Base-by-base conservation (phyloP, 2,113 vertebrate species). In the Pipa parva region DNA sequence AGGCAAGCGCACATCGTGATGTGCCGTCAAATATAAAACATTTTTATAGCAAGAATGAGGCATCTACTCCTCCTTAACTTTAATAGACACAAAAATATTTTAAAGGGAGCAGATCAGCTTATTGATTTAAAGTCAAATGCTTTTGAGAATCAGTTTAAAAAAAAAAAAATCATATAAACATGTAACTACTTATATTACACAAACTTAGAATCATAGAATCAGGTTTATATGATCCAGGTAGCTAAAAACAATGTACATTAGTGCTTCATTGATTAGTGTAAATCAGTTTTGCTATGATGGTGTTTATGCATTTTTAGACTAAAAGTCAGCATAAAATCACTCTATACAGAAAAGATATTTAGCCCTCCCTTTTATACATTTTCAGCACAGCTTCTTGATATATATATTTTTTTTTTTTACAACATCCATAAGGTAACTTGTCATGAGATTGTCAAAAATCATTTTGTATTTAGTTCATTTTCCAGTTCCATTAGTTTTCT, bases 401-500 rank as follows among this genome's bases (percentile, higher is more conserved):
- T 63, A 46, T 60, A 61, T 78, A 59, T 17, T 42, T 24, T n/a
- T 48, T 4, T 22, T 13, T 51, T 63, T 31, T 4, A 20, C 3
- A 52, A 76, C 31, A 74, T 69, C 51, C 29, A 61, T 81, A 76
- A 84, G 82, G 78, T 76, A 76, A 74, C 69, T 71, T 64, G 55
- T 22, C n/a, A 21, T 25, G 8, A 4, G 1, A 1, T 2, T n/a
- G n/a, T 60, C 42, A 25, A 50, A 67, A 59, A 77, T 85, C 90
- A 85, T 73, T 98, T 98, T 36, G 94, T 98, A 86, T 97, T 97
- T 74, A 99, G 87, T 75, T 99, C 97, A 58, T 94, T 96, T 85
- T 98, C 97, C 88, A 99, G 90, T 80, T 98, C 97, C 81, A 91
- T 98, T 59, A 99, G 79, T 79, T 95, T 97, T 46, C 97, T 90